Base-by-base conservation (phyloP, 2,888 invertebrate species). In the Aphelenchoides bicaudatus region DNA sequence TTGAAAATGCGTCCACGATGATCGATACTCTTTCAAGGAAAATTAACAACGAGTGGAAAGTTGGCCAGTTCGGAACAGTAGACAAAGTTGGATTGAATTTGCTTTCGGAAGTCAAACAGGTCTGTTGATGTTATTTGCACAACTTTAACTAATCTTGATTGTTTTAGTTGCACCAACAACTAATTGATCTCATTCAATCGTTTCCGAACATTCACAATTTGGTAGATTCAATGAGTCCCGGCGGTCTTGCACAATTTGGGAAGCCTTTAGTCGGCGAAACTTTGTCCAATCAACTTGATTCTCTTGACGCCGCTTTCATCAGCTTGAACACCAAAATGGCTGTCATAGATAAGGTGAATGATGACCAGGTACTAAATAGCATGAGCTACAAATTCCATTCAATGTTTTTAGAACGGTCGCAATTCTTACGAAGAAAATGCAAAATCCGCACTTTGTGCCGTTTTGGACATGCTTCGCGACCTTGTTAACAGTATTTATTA, bases 311-410 rank as follows among this genome's bases (percentile, higher is more conserved):
- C 30, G 64, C 67, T 62, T 62, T 65, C 25, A 70, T 74, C 47
- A 69, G 70, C 39, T 54, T 78, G 34, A 65, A 71, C 61, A 72
- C 77, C 21, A 76, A 76, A 54, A 70, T 75, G 43, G 73, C 73
- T 10, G 74, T 71, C 0, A 63, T 75, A 31, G 73, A 74, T 54
- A 66, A 67, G 8, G 47, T 75, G 34, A 62, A 71, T 34, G 73
- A 72, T 28, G 43, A 47, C 38, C 19, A 56, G 19, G 55, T 54
- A 10, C 23, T 23, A 23, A n/a, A 2, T 16, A 25, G 2, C 19
- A 56, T 8, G 10, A 28, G n/a, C 27, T 27, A 39, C 46, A 1
- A 19, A 27, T 56, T 25, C n/a, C 3, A 16, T 23, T 46, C 30
- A 16, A 2, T 56, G 2, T 21, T 30, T 60, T 25, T 28, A 62